These are phyloP conservation scores for Steatornis caripensis DNA, from an alignment of 2,113 vertebrate genomes.

Conservation along the genomic window DNA sequence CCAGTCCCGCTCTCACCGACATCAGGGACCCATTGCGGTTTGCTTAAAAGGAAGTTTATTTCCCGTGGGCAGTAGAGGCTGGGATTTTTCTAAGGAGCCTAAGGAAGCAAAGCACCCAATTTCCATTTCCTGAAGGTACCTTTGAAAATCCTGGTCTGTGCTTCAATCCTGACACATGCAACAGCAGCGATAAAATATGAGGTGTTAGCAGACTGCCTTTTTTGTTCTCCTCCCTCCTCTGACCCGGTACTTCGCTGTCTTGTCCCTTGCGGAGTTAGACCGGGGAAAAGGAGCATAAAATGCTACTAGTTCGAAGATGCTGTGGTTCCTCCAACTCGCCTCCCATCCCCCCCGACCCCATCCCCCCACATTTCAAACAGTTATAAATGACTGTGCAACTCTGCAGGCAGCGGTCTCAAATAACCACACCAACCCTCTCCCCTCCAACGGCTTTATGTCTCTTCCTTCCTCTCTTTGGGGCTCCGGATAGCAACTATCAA, in stretches of 20 bases:
- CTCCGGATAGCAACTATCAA: neutral
- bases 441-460: slow-evolving; percentile 56
- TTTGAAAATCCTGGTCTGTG: neutral
- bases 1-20: neutral
- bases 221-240: neutral
- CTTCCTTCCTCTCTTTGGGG: slow-evolving; percentile 51
- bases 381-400: slow-evolving; percentile 59
- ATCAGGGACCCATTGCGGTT: neutral
- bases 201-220: neutral
- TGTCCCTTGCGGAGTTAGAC: neutral
- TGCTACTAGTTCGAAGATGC: slow-evolving; percentile 2
- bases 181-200: neutral
- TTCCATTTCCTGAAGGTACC: neutral
- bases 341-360: slow-evolving; percentile 52
- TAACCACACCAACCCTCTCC: slow-evolving; percentile 58
- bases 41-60: neutral
- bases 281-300: neutral
- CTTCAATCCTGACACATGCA: neutral
- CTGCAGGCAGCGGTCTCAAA: slow-evolving; percentile 61
- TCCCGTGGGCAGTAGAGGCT: neutral
- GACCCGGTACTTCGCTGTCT: neutral
- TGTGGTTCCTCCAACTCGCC: slow-evolving; percentile 1
- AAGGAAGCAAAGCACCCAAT: neutral
- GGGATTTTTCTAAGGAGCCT: neutral
- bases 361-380: slow-evolving; percentile 44